phyloP scores from a whole-genome alignment of 1,140 invertebrate genomes.

The Panulirus ornatus region DNA sequence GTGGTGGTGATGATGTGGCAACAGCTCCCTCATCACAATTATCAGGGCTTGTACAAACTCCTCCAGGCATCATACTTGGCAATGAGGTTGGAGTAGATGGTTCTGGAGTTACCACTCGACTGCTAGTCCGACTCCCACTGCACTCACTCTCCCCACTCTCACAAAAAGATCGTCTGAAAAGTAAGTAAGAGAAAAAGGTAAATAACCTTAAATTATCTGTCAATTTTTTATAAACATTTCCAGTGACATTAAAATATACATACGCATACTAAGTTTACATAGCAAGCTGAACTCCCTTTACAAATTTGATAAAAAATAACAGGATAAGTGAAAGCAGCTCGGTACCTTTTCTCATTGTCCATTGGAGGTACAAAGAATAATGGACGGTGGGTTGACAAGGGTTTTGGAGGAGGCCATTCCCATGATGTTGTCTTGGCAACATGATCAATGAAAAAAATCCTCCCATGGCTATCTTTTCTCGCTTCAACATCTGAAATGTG shows the following conservation, averaged over 20 bases:
- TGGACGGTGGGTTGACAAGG: constrained; percentile 50
- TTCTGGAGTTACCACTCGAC: constrained; percentile 58
- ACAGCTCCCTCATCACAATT: constrained; percentile 26
- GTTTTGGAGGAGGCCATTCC: constrained; percentile 84
- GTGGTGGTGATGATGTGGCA: neutral
- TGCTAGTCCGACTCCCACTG: constrained; percentile 57
- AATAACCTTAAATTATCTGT: too few species aligned
- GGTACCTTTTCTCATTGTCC: constrained; percentile 63
- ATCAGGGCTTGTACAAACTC: constrained; percentile 41
- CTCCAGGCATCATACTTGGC: neutral
- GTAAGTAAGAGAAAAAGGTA: neutral
- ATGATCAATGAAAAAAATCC: constrained; percentile 96
- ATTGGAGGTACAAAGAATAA: constrained; percentile 57
- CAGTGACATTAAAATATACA: too few species aligned
- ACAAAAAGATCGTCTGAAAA: constrained; percentile 49
- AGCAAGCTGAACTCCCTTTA: too few species aligned
- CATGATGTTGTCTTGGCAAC: constrained; percentile 93
- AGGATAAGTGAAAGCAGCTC: neutral
- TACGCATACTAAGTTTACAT: too few species aligned
- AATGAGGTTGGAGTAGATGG: constrained; percentile 54
- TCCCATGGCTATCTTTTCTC: constrained; percentile 92
- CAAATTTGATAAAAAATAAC: too few species aligned
- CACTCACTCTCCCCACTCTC: constrained; percentile 64
- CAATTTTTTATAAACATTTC: too few species aligned
- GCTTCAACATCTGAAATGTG: constrained; percentile 87